Evolutionary conservation across 2,113 vertebrate genomes (phyloP).

Genomic region (Mesembrinibis cayennensis): DNA sequence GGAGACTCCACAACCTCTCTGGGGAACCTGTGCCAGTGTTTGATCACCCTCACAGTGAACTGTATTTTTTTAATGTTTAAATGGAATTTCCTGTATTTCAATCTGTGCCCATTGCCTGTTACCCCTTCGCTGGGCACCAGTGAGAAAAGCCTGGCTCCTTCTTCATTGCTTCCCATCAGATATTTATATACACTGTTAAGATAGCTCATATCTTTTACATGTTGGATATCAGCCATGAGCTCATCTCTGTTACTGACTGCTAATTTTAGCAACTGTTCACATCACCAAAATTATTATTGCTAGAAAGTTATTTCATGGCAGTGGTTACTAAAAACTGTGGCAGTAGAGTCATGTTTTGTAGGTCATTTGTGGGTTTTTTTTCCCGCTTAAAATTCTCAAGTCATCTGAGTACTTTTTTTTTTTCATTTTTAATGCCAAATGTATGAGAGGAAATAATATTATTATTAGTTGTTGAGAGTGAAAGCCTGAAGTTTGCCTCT

Average conservation of each 20-base stretch:
- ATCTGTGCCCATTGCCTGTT: neutral
- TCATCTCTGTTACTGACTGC: neutral
- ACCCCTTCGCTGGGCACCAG: neutral
- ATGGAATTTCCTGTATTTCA: neutral
- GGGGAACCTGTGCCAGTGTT: neutral
- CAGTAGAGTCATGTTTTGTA: neutral
- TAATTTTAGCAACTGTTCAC: neutral
- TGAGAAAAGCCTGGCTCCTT: neutral
- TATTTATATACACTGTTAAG: neutral
- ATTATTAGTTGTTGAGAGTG: neutral
- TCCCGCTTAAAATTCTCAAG: neutral
- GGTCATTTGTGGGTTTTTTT: neutral
- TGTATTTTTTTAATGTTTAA: neutral
- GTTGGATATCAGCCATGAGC: neutral
- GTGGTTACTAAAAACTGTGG: neutral
- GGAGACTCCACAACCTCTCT: neutral
- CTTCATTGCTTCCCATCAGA: neutral
- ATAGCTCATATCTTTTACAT: neutral
- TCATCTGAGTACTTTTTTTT: neutral
- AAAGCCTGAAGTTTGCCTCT: neutral
- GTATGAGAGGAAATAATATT: neutral
- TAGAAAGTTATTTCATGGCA: conserved; percentile 4
- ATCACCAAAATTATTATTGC: conserved; percentile 20
- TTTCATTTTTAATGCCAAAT: neutral
- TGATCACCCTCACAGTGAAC: neutral